Conservation (phyloP, 2,113 vertebrate species). For the Thalassarche chlororhynchos region DNA sequence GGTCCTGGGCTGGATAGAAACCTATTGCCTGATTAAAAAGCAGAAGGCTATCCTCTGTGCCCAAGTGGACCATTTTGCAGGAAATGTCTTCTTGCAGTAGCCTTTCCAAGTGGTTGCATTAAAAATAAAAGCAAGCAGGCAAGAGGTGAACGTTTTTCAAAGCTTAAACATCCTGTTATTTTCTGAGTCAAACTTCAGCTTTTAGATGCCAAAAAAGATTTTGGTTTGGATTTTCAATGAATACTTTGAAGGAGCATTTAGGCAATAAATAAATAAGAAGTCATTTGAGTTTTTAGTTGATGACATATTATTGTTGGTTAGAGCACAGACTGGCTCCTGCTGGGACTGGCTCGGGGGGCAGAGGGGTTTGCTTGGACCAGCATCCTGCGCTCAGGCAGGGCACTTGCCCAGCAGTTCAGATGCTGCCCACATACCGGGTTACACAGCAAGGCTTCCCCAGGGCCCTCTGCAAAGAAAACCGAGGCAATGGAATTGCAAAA, state of each 20-base stretch:
- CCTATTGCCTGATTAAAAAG: not conserved
- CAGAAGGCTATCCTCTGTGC: not conserved
- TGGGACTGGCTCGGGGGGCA: not conserved
- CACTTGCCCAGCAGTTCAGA: not conserved
- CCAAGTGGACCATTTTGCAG: not conserved
- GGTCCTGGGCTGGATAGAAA: not conserved
- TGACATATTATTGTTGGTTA: not conserved
- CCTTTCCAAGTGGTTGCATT: not conserved
- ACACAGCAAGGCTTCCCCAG: not conserved
- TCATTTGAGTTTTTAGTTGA: not conserved
- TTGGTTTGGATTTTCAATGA: not conserved
- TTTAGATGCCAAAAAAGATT: not conserved
- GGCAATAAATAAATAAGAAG: not conserved
- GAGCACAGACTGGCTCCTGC: not conserved
- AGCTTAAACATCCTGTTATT: not conserved
- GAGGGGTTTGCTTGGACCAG: not conserved
- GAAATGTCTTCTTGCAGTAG: not conserved
- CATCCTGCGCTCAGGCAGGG: not conserved
- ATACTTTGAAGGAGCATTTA: not conserved
- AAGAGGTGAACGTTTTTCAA: not conserved
- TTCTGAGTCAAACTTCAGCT: not conserved
- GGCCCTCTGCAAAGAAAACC: not conserved
- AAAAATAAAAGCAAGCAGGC: not conserved
- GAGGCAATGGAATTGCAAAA: not conserved
- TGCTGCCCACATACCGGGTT: not conserved